Evolutionary conservation across 2,113 vertebrate species (phyloP), one percentile per base, ranked within the genome.

Genomic region (Spermophilus dauricus): DNA sequence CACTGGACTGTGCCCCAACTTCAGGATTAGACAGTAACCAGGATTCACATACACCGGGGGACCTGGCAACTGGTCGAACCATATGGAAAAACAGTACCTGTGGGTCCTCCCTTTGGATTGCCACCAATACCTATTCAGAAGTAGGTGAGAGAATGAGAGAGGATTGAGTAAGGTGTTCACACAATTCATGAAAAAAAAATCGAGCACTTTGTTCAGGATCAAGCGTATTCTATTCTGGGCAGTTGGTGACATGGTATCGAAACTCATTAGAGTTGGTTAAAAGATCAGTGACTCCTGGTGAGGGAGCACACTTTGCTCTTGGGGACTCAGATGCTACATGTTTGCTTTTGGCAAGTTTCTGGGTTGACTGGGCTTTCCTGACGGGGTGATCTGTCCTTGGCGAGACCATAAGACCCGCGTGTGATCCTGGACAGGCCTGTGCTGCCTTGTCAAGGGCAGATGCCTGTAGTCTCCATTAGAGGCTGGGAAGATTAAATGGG

Each of bases 1-100:
- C 80, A 78, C 28, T 30, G 12, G 1, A 18, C 58, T 1, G 11
- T 20, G 58, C 45, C 61, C 48, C 5, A 48, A 45, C 8, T 13
- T 39, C 24, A 67, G 72, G 81, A 32, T 28, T 39, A 32, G 91
- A 51, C 13, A 63, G 37, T 17, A 48, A 16, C 80, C 37, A 11
- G 67, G n/a, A 85, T n/a, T 30, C 73, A 45, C 20, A 37, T 4
- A 9, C 8, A 2, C 14, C 56, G 42, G 58, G 58, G 6, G 45
- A 32, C n/a, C 67, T 58, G 61, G 42, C 42, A 76, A 45, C 1
- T 18, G 24, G n/a, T 6, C 13, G 67, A 81, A 65, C 53, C 7
- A 7, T 10, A n/a, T 7, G 3, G 37, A 75, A 48, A 51, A 42
- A 65, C 56, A 8, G 39, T 97, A 97, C 97, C 97, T 98, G 87